These are phyloP conservation scores for Hoplias malabaricus DNA, from an alignment of 2,113 vertebrate genomes.

Conservation along the genomic window DNA sequence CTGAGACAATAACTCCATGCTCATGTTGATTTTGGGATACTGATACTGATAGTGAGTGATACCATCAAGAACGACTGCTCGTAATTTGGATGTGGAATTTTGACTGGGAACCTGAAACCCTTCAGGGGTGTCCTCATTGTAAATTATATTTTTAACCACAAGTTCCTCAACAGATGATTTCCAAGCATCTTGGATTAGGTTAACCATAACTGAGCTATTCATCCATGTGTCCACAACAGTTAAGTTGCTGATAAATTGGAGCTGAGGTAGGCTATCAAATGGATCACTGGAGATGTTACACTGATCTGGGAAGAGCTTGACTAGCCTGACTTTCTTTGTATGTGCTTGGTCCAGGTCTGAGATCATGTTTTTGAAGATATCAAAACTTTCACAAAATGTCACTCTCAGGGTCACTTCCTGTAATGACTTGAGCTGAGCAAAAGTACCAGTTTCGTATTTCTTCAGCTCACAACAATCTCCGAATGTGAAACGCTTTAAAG, in stretches of 20 bases:
- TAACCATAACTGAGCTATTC: constrained; percentile 60
- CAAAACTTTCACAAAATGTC: constrained; percentile 57
- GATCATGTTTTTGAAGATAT: constrained; percentile 54
- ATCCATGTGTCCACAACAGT: constrained; percentile 60
- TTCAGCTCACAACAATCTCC: constrained; percentile 50
- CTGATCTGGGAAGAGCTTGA: constrained; percentile 55
- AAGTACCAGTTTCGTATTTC: constrained; percentile 57
- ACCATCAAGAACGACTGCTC: constrained; percentile 52
- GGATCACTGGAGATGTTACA: constrained; percentile 51
- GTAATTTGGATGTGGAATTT: constrained; percentile 49
- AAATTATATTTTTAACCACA: constrained; percentile 63
- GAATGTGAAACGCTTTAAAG: constrained; percentile 56
- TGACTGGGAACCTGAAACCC: constrained; percentile 56
- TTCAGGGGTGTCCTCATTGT: constrained; percentile 62
- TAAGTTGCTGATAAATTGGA: constrained; percentile 56
- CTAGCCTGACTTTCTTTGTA: constrained; percentile 41
- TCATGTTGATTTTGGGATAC: constrained; percentile 61
- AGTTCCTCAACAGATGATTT: constrained; percentile 53
- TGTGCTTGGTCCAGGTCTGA: constrained; percentile 56
- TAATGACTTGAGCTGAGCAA: constrained; percentile 55
- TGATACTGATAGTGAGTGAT: constrained; percentile 62
- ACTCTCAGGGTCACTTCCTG: constrained; percentile 53
- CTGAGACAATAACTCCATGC: constrained; percentile 34
- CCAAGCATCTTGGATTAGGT: constrained; percentile 52
- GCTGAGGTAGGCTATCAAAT: constrained; percentile 53